Base-by-base conservation (phyloP, 1,140 invertebrate genomes). In the Heliconius eleuchia region DNA sequence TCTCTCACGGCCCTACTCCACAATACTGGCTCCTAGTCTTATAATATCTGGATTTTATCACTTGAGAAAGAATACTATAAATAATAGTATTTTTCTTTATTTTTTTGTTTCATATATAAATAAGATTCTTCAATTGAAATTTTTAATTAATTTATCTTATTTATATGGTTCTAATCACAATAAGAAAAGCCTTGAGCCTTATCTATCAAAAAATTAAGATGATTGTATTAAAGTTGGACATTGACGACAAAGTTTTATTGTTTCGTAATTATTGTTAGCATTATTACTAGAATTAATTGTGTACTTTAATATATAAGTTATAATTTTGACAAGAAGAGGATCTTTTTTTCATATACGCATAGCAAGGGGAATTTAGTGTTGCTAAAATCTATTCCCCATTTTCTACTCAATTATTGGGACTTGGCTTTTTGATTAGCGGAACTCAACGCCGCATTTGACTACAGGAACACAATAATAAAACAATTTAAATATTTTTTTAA, bases 1-100 rank as follows among this genome's bases (percentile, higher is more conserved):
- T 57, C 55, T 57, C 55, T n/a, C 55, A 57, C 55, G 55, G 55
- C 55, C 55, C 55, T 57, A 23, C 52, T 55, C 52, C 19, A 57
- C 19, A 9, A 57, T 23, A 57, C 55, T 8, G n/a, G n/a, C 55
- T 57, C 23, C n/a, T 0, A n/a, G 55, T 8, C n/a, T 57, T 57
- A 57, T 57, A 57, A 57, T 57, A 19, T 23, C 55, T 23, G 55
- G 55, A 57, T 57, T 57, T 23, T 57, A 57, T 57, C 55, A 23
- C n/a, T 57, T 57, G 55, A 57, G 55, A 57, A 57, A 23, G 23
- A 23, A 57, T n/a, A 23, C 19, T n/a, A n/a, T 23, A 23, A 19
- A 57, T 57, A 9, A 57, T 57, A 57, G 5, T 23, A 57, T 57
- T 19, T 23, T 57, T n/a, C 7, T n/a, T 57, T 57, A 57, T 57